These are phyloP conservation scores for Corythaeola cristata DNA, from an alignment of 2,113 vertebrate genomes.

Conservation along the genomic window DNA sequence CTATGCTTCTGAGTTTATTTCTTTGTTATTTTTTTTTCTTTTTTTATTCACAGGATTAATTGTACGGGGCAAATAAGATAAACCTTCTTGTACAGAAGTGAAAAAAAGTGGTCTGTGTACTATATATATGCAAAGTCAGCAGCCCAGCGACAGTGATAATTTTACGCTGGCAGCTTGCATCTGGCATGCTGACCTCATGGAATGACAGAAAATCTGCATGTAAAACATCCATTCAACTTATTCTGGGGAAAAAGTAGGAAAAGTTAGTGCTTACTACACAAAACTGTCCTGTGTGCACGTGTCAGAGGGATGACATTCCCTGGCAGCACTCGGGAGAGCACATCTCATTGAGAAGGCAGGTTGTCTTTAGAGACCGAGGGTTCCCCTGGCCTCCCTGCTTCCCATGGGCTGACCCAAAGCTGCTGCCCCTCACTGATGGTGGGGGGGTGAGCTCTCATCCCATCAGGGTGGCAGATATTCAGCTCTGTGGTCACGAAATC, in stretches of 20 bases:
- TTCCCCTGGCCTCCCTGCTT: background rate
- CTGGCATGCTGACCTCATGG: background rate
- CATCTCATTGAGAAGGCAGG: rapidly evolving
- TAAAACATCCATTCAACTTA: background rate
- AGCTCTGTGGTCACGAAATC: rapidly evolving
- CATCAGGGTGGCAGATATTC: background rate
- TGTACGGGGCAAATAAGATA: background rate
- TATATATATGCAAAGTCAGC: background rate
- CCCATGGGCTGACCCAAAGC: rapidly evolving
- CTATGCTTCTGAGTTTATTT: background rate
- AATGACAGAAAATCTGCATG: background rate
- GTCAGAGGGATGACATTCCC: background rate
- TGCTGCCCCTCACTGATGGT: background rate
- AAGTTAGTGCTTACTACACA: background rate
- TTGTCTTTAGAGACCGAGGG: background rate
- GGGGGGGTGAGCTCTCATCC: rapidly evolving
- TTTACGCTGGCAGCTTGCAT: background rate
- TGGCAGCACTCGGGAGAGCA: background rate
- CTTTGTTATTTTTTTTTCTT: background rate
- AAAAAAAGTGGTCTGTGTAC: background rate
- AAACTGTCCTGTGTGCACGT: background rate
- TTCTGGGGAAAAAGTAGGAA: background rate
- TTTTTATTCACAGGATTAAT: background rate
- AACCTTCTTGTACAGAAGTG: background rate
- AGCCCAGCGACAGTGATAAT: background rate